Evolutionary conservation across 2,888 invertebrate species (phyloP), one percentile per base, ranked within the genome.

Genomic region (Drosophila infuscata): DNA sequence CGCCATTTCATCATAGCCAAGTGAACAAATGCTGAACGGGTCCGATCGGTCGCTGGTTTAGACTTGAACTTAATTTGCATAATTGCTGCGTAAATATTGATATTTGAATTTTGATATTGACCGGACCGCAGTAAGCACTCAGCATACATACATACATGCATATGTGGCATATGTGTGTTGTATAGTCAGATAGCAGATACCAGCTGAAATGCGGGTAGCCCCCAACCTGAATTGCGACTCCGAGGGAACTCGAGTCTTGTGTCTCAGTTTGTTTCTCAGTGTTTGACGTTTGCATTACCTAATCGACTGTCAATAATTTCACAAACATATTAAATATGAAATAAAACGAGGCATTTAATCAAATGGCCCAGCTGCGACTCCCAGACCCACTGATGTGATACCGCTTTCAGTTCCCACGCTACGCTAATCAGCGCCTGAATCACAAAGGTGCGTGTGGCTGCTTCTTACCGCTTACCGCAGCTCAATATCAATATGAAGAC

Each of bases 1-100:
- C 61, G 48, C 30, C 59, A 69, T 85, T 88, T 82, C 86, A 78
- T 88, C 88, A 88, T 70, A 74, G 80, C 62, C 36, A 66, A 61
- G 51, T 62, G 65, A 57, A 35, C 72, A 65, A 60, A 70, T 30
- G 71, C 49, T 48, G 58, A 57, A 52, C 64, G 60, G 71, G 20
- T 29, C 41, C 15, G 61, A 59, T 41, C 48, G 57, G 46, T 51
- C 38, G 43, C 3, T 51, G 70, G 64, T n/a, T 75, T 78, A 69
- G 78, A 73, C 82, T 82, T 84, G 82, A 89, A 83, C 89, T 85
- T 89, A 85, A 88, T 87, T 87, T 87, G 87, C 87, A 87, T 87
- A 87, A 87, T 87, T 87, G 87, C 88, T 85, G 89, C 88, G 89
- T 89, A 87, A 87, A 87, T 89, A 87, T 89, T 87, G 85, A 83